Base-by-base conservation (phyloP, 2,113 vertebrate species). In the Lasiurus borealis region DNA sequence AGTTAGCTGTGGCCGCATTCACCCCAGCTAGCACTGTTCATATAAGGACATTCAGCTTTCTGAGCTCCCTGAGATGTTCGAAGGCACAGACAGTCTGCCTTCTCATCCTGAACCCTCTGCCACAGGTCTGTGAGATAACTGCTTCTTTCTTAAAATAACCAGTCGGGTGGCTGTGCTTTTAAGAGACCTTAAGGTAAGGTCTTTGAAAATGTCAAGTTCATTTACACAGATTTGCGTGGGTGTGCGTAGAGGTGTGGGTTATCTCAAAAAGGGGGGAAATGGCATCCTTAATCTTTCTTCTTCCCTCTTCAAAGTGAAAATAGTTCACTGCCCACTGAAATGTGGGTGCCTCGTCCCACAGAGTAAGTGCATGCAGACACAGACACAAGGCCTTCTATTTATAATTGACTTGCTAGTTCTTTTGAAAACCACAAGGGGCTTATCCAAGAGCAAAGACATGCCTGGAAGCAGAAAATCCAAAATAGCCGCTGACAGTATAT, bases 381-480 rank as follows among this genome's bases (percentile, higher is more conserved):
- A 97, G 93, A 95, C 89, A 93, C 16, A 27, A 27, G 88, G 83
- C 78, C 83, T 95, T 95, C 97, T 97, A 96, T 97, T 97, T 97
- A 97, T 97, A 98, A 97, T 91, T 94, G 96, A 96, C 96, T 97
- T 91, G 94, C 90, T 93, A 78, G 96, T 75, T 96, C 95, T 95
- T 97, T 94, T 94, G 96, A 97, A 98, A 97, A 93, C 93, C 96
- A 91, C 93, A 95, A 96, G 97, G 94, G 96, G 88, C 92, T 96
- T 91, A 93, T 96, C 97, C 91, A 91, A 97, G 77, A 97, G 96
- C 86, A 95, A 95, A 95, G 95, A 95, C 93, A 62, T 90, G 57
- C 44, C 96, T 82, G 95, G 95, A 96, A 95, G 94, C 95, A 93
- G 85, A 94, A 95, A 85, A 96, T 86, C 95, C 89, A 93, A 96